Conservation (phyloP, 1,140 invertebrate species). For the Parasteatoda tepidariorum region DNA sequence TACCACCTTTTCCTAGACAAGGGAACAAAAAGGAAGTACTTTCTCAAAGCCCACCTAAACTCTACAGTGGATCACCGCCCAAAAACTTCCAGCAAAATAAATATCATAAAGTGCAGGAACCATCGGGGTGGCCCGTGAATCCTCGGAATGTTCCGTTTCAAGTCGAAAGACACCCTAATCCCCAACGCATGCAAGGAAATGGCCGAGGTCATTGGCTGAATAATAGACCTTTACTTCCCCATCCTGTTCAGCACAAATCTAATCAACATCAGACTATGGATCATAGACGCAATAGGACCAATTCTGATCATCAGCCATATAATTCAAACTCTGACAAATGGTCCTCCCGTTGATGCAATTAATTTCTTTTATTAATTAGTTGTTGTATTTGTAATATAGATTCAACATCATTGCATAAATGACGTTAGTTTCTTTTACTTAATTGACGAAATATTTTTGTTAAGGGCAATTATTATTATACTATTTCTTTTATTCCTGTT, state of each 20-base stretch:
- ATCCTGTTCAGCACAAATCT: not conserved
- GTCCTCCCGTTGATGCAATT: no score
- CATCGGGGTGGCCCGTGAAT: not conserved
- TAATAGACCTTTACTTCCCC: not conserved
- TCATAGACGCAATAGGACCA: slow-evolving; percentile 8
- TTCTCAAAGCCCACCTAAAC: slow-evolving; percentile 22
- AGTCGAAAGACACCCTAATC: slow-evolving; percentile 2
- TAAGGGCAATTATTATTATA: no score
- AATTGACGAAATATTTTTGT: no score
- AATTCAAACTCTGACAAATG: no score
- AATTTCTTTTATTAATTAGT: no score
- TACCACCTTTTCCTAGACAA: slow-evolving; percentile 10
- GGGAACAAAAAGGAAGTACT: slow-evolving; percentile 2
- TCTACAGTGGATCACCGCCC: slow-evolving; percentile 7
- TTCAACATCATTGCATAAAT: no score
- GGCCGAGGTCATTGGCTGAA: not conserved
- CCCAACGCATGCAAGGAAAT: not conserved
- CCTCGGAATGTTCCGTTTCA: not conserved
- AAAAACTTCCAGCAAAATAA: slow-evolving; percentile 19
- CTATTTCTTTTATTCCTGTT: no score
- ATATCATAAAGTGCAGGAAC: slow-evolving; percentile 3
- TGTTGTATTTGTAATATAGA: no score
- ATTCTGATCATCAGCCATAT: slow-evolving; percentile 10
- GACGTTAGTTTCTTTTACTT: no score
- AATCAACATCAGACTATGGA: slow-evolving; percentile 15